These are phyloP conservation scores for Tetraneura akinire DNA, from an alignment of 1,140 invertebrate genomes.

Conservation along the genomic window DNA sequence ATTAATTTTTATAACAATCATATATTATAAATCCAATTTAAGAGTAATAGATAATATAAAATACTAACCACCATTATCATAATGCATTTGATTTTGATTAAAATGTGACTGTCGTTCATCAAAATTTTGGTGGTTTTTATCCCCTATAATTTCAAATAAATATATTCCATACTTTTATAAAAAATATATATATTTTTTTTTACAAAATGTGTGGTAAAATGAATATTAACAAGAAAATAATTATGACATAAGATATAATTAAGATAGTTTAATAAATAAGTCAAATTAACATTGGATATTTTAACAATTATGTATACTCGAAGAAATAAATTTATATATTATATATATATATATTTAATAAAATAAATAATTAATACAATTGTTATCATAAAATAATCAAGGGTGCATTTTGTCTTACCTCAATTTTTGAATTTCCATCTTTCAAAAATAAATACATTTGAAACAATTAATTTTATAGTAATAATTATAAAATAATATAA, in stretches of 20 bases:
- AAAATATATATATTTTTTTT: not conserved
- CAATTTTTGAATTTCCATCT: constrained; percentile 10
- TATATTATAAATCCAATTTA: too few species aligned
- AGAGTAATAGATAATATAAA: too few species aligned
- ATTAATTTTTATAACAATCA: too few species aligned
- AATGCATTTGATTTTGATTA: not conserved
- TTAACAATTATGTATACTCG: too few species aligned
- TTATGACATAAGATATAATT: too few species aligned
- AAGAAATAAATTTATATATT: too few species aligned
- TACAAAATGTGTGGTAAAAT: not conserved
- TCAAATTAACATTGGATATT: too few species aligned
- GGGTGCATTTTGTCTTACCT: constrained; percentile 30
- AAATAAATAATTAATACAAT: too few species aligned
- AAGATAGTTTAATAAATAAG: too few species aligned
- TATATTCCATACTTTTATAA: not conserved
- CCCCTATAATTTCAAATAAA: constrained; percentile 32
- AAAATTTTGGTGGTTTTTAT: constrained; percentile 38
- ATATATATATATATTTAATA: too few species aligned
- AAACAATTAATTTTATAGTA: too few species aligned
- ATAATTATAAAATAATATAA: too few species aligned
- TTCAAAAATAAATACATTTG: not conserved
- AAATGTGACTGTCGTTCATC: constrained; percentile 35
- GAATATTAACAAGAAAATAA: not conserved
- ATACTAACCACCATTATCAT: constrained; percentile 20
- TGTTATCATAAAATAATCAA: not conserved